A percentile compares a stretch with the other conserved stretches of the same genome.
phyloP scores from a whole-genome alignment of 2,888 invertebrate genomes.

The Drosophila buzzatii region DNA sequence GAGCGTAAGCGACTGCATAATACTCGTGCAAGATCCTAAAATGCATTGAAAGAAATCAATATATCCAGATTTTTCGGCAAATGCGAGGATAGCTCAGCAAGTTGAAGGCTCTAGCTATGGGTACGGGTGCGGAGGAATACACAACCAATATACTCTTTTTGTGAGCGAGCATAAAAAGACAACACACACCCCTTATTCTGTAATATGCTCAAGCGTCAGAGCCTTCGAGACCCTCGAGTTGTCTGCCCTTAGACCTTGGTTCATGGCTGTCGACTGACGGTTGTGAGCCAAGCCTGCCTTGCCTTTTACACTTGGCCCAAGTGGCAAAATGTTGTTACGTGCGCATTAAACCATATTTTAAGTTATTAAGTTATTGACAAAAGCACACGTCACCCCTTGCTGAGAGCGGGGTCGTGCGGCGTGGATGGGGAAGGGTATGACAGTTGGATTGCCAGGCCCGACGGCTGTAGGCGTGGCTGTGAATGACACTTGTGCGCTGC shows the following conservation, averaged over 20 bases:
- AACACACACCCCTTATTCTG: neutral
- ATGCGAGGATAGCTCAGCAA: no score
- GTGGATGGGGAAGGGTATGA: neutral
- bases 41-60: no score
- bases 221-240: slow-evolving; percentile 28
- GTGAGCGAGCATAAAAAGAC: slow-evolving; percentile 4
- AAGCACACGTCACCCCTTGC: slow-evolving; percentile 73
- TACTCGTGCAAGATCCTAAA: no score
- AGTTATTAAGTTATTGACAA: slow-evolving; percentile 82
- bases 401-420: neutral
- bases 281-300: slow-evolving; percentile 52
- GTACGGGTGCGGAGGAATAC: no score
- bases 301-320: slow-evolving; percentile 67
- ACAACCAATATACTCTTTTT: neutral
- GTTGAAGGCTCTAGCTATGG: no score
- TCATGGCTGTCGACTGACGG: slow-evolving; percentile 30
- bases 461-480: slow-evolving; percentile 48
- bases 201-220: slow-evolving; percentile 11
- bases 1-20: no score
- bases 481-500: slow-evolving; percentile 76
- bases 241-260: slow-evolving; percentile 32
- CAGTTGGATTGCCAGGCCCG: slow-evolving; percentile 29
- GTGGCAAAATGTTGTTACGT: slow-evolving; percentile 80
- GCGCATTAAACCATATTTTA: slow-evolving; percentile 81
- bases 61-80: no score